Conservation (phyloP, 2,113 vertebrate genomes). For the Corynorhinus townsendii region DNA sequence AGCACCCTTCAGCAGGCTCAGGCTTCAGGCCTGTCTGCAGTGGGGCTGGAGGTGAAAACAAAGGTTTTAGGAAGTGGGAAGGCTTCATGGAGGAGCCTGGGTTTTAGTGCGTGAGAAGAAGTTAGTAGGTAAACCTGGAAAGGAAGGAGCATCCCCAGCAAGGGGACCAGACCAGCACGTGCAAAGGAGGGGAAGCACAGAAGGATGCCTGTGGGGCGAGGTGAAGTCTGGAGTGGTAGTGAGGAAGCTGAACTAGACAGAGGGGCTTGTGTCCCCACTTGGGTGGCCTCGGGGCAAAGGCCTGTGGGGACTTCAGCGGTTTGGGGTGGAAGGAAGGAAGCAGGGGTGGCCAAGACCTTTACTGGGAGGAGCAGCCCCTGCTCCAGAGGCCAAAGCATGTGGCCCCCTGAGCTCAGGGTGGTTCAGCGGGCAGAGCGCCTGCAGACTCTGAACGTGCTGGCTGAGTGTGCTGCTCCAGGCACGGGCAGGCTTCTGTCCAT, state of each 20-base stretch:
- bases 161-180: neutral
- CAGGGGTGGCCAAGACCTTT: neutral
- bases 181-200: neutral
- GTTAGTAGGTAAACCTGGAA: neutral
- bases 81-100: neutral
- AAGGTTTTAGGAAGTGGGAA: neutral
- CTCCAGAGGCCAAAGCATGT: neutral
- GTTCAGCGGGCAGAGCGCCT: rapidly evolving
- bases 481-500: rapidly evolving
- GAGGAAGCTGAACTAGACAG: neutral
- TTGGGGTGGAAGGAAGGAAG: neutral
- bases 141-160: neutral
- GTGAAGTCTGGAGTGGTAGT: too few relatives aligned
- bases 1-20: neutral
- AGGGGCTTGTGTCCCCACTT: neutral
- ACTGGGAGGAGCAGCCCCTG: neutral
- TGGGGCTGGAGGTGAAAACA: neutral
- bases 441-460: rapidly evolving
- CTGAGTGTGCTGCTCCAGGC: rapidly evolving
- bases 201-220: neutral
- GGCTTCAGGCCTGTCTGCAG: neutral
- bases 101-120: neutral
- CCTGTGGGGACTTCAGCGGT: neutral
- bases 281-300: neutral
- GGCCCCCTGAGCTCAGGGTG: neutral